Base-by-base conservation (phyloP, 1,140 invertebrate genomes). In the Campoletis sonorensis region DNA sequence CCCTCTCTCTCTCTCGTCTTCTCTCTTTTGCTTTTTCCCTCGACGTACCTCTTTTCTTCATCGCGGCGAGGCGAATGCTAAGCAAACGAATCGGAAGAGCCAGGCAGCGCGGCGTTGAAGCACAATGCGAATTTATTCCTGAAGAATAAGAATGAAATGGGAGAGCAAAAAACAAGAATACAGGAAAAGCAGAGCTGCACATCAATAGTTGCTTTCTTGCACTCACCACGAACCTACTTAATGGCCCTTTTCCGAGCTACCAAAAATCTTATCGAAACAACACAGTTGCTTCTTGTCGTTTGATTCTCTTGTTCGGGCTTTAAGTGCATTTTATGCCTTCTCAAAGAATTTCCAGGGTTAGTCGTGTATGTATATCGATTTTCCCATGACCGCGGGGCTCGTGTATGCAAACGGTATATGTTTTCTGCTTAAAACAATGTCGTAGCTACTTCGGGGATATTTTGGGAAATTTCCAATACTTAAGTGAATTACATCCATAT, bases 91-190 rank as follows among this genome's bases (percentile, higher is more conserved):
- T 86, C 84, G 84, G 85, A 83, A 75, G 71, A 54, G 58, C 49
- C 45, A 27, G 27, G 71, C 30, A 78, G 79, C 64, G 81, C 83
- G 82, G 81, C 82, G 84, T 84, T 82, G 84, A 83, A 84, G 83
- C 84, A 86, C 85, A 85, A 84, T 82, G 82, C 83, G 85, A 87
- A 86, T 86, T 86, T 87, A 84, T 86, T 84, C 81, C 68, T 70
- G 70, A 79, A 82, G 85, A 84, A 87, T 84, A 84, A 84, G 83
- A 86, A 86, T 85, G 83, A 84, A 84, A 81, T 71, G 71, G 67
- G 51, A 33, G 40, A 54, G 26, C 21, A 75, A 81, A 67, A 79
- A 72, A 26, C 80, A 80, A 78, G 21, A 45, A 73, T 61, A 64
- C 23, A 75, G 71, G 58, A 45, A 73, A 51, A 73, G 75, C n/a